These are phyloP conservation scores for Theonella swinhoei DNA, from an alignment of 37 sponge, comb jelly and placozoan genomes.

Conservation along the genomic window DNA sequence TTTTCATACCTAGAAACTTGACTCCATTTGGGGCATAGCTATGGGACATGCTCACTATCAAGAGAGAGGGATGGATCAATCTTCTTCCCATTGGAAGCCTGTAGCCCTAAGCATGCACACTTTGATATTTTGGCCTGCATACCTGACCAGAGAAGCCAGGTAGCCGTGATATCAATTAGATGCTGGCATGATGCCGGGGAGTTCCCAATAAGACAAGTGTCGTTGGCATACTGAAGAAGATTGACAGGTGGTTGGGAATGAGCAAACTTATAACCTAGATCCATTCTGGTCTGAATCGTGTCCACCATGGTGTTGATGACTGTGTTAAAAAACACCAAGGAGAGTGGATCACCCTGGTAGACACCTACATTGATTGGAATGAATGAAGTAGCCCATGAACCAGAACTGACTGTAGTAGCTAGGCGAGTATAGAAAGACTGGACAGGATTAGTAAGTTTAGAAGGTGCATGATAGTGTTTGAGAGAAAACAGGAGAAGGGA, in stretches of 20 bases:
- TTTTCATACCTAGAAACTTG: neutral
- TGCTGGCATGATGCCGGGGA: neutral
- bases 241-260: neutral
- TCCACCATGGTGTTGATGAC: neutral
- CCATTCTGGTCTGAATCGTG: neutral
- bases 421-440: neutral
- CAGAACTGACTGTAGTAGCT: neutral
- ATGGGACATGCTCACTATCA: neutral
- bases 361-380: neutral
- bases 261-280: neutral
- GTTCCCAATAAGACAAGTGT: neutral
- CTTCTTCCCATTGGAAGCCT: neutral
- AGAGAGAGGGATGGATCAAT: neutral
- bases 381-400: neutral
- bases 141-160: neutral
- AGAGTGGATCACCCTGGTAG: neutral
- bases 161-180: neutral
- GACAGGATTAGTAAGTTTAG: neutral
- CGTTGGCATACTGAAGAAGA: neutral
- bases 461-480: neutral
- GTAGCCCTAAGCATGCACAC: neutral
- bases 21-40: neutral
- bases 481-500: neutral
- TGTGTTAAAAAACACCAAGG: neutral
- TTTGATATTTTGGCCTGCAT: neutral